phyloP scores from a whole-genome alignment of 2,888 invertebrate genomes.

The Sesia bembeciformis region DNA sequence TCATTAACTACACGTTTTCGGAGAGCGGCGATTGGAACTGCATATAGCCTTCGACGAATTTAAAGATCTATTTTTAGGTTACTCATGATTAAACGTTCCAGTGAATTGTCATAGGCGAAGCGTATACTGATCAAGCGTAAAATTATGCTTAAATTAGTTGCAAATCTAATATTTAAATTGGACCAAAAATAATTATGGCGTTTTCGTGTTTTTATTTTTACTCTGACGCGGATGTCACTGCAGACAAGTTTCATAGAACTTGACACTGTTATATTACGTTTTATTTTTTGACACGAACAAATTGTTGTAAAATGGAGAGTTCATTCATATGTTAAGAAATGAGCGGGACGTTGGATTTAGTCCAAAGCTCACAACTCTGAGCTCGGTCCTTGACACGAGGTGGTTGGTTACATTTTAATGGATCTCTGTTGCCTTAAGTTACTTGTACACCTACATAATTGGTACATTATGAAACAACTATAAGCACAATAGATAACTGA shows the following conservation, averaged over 20 bases:
- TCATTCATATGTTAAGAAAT: too few species aligned
- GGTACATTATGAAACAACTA: too few species aligned
- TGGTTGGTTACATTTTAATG: constrained; percentile 18
- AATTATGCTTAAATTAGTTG: constrained; percentile 7
- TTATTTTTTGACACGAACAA: too few species aligned
- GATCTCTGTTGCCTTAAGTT: not conserved
- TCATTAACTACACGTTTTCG: constrained; percentile 7
- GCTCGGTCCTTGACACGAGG: constrained; percentile 41
- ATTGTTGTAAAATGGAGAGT: too few species aligned
- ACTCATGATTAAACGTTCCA: constrained; percentile 29
- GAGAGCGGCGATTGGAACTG: constrained; percentile 23
- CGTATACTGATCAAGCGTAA: constrained; percentile 14
- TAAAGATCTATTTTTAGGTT: constrained; percentile 30
- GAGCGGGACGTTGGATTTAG: constrained; percentile 20
- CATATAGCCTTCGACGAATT: constrained; percentile 27
- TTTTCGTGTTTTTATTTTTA: too few species aligned
- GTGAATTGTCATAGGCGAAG: constrained; percentile 17
- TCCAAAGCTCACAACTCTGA: constrained; percentile 40
- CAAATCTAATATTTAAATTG: too few species aligned
- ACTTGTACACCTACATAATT: not conserved
- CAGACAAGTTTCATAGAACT: too few species aligned
- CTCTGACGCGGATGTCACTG: too few species aligned
- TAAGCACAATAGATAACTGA: too few species aligned
- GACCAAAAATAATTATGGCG: too few species aligned
- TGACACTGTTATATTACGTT: too few species aligned